A percentile compares a stretch with the other conserved stretches of the same genome.
Conservation (phyloP, 2,797 vertebrate genomes). For the Perodicticus potto region DNA sequence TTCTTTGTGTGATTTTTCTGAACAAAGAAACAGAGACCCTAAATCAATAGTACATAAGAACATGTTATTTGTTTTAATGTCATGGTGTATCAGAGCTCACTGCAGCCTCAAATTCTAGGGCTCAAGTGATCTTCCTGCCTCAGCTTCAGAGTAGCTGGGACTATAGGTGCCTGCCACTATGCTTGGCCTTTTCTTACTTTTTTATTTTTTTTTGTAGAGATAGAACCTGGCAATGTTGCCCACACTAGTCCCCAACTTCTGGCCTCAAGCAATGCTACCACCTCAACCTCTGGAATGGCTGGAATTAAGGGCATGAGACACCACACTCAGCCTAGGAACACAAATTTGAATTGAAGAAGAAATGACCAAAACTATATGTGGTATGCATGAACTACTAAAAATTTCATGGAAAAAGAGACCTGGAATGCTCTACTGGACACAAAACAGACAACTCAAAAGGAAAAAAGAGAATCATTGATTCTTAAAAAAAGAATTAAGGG, state of each 20-base stretch:
- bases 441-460: neutral
- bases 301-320: too few relatives aligned
- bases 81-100: neutral
- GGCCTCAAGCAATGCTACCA: neutral
- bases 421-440: neutral
- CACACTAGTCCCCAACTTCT: neutral
- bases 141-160: neutral
- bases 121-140: neutral
- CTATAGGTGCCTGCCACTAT: neutral
- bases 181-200: too few relatives aligned
- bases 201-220: neutral
- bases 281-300: neutral
- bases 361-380: neutral
- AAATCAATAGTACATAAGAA: neutral
- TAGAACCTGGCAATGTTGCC: neutral
- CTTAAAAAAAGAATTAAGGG: neutral
- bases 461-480: neutral
- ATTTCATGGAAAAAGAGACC: neutral
- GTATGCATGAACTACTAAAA: neutral
- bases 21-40: neutral
- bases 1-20: neutral
- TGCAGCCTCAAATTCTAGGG: neutral
- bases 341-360: neutral
- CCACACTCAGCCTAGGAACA: neutral
- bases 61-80: neutral